These are phyloP conservation scores for Halictus quadricinctus DNA, from an alignment of 2,888 invertebrate species.

Conservation along the genomic window DNA sequence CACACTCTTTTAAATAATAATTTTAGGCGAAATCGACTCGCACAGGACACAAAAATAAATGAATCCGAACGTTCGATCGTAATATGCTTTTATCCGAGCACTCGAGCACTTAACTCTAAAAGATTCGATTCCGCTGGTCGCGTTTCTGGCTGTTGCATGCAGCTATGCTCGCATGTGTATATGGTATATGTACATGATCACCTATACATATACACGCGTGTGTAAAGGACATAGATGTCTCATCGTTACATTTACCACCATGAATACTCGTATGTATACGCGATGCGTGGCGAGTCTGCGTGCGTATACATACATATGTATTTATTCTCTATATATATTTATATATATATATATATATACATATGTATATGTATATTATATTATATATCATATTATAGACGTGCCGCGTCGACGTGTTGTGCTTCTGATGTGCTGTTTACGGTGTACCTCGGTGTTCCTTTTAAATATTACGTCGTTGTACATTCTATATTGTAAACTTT, in stretches of 20 bases:
- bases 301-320: neutral
- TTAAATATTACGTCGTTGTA: slow-evolving; percentile 57
- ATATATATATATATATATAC: slow-evolving; percentile 18
- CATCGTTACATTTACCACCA: slow-evolving; percentile 3
- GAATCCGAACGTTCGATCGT: slow-evolving; percentile 53
- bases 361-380: slow-evolving; percentile 8
- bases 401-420: slow-evolving; percentile 57
- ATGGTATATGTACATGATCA: slow-evolving; percentile 31
- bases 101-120: slow-evolving; percentile 70
- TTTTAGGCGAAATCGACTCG: neutral
- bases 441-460: slow-evolving; percentile 65
- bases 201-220: slow-evolving; percentile 18
- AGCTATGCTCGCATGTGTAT: slow-evolving; percentile 72
- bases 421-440: slow-evolving; percentile 65
- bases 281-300: neutral
- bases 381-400: slow-evolving; percentile 35
- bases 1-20: neutral
- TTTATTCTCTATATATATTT: neutral
- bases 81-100: slow-evolving; percentile 71
- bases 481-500: slow-evolving; percentile 51
- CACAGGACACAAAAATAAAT: slow-evolving; percentile 17
- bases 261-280: neutral
- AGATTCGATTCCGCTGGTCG: slow-evolving; percentile 72
- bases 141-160: slow-evolving; percentile 74
- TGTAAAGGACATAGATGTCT: slow-evolving; percentile 23